phyloP scores from a whole-genome alignment of 2,113 vertebrate species.

The Forbesichthys papilliferus region DNA sequence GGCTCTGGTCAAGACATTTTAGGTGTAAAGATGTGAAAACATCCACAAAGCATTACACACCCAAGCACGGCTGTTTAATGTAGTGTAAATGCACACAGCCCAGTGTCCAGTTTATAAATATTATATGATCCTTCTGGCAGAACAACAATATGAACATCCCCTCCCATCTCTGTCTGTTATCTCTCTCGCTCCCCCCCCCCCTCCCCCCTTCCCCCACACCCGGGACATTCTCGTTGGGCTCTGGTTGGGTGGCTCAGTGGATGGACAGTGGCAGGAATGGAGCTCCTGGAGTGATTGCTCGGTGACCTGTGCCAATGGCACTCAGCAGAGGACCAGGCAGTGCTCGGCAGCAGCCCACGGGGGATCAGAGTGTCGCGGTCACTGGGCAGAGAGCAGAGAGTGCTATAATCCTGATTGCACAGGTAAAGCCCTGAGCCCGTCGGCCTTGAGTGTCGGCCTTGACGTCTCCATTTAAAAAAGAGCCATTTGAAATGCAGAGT shows the following conservation, averaged over 20 bases:
- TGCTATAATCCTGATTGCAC: conserved; percentile 96
- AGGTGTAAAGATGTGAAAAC: no score
- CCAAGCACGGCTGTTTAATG: no score
- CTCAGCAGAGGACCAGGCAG: conserved; percentile 94
- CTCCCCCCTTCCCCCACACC: conserved; percentile 52
- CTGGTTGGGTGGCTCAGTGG: conserved; percentile 82
- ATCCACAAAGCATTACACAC: no score
- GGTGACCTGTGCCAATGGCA: conserved; percentile 96
- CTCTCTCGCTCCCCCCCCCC: conserved; percentile 40
- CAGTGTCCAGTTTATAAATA: no score
- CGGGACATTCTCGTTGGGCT: conserved; percentile 63
- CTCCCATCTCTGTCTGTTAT: conserved; percentile 36
- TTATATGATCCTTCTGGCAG: conserved; percentile 35
- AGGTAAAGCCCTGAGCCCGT: conserved; percentile 77
- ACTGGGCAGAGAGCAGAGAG: conserved; percentile 97
- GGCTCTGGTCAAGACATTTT: no score
- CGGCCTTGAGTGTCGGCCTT: conserved; percentile 42
- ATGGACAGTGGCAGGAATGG: conserved; percentile 99
- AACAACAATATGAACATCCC: conserved; percentile 67
- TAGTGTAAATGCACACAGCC: no score
- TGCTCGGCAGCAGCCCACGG: conserved; percentile 94
- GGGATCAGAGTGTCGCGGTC: conserved; percentile 94
- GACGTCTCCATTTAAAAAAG: conserved; percentile 56
- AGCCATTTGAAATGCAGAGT: conserved; percentile 22
- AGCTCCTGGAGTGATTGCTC: conserved; percentile 97